Percentiles rank a stretch among this genome's conserved stretches.
These are phyloP conservation scores for Thyatira batis DNA, from an alignment of 2,888 invertebrate genomes.

Conservation along the genomic window DNA sequence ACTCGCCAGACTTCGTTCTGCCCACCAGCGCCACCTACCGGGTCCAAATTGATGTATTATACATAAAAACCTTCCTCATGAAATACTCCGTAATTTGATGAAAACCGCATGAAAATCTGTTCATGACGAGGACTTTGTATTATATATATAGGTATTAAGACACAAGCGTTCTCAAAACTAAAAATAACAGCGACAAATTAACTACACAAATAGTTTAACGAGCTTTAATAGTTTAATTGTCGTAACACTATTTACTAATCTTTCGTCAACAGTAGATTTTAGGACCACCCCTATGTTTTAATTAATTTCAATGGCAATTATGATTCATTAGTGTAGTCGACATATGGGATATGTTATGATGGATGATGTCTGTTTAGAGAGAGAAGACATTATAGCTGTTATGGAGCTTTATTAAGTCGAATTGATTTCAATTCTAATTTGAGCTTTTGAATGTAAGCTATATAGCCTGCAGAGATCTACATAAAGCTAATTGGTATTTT, in stretches of 20 bases:
- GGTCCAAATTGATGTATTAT: too few species aligned
- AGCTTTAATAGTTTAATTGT: conserved; percentile 30
- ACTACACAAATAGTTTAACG: conserved; percentile 29
- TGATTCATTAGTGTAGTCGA: conserved; percentile 21
- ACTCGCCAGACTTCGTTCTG: too few species aligned
- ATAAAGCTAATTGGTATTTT: too few species aligned
- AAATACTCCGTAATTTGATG: too few species aligned
- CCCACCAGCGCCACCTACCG: too few species aligned
- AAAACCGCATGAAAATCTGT: too few species aligned
- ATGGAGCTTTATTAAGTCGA: not conserved
- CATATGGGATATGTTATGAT: conserved; percentile 17
- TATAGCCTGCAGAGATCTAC: too few species aligned
- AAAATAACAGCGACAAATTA: conserved; percentile 8
- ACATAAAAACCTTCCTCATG: too few species aligned
- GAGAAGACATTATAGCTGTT: not conserved
- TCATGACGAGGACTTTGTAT: too few species aligned
- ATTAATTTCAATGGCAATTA: conserved; percentile 46
- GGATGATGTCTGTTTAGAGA: conserved; percentile 14
- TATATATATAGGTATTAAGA: too few species aligned
- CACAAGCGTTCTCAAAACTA: too few species aligned
- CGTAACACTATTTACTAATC: conserved; percentile 5
- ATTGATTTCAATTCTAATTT: not conserved
- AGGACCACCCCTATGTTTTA: conserved; percentile 51
- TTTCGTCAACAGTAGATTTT: conserved; percentile 6
- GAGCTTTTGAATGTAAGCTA: too few species aligned